phyloP scores from a whole-genome alignment of 1,140 invertebrate species.

The Anagrus nilaparvatae region DNA sequence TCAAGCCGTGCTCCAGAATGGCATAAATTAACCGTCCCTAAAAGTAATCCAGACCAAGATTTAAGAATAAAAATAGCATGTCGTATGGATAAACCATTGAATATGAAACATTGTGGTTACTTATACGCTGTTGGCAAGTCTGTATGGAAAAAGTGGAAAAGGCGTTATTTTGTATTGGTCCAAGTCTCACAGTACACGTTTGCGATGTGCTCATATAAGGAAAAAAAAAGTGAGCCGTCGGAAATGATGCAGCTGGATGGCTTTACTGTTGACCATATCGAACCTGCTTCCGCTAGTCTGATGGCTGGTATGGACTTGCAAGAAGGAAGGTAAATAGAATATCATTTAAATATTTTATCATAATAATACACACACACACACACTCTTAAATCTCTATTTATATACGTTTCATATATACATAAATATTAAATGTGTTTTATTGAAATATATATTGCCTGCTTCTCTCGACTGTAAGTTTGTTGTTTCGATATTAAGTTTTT shows the following conservation, averaged over 20 bases:
- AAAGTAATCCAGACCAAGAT: constrained; percentile 91
- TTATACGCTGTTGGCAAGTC: constrained; percentile 91
- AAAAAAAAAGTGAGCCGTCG: constrained; percentile 97
- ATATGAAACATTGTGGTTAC: constrained; percentile 94
- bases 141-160: constrained; percentile 99
- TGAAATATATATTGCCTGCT: too few relatives aligned
- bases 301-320: constrained; percentile 73
- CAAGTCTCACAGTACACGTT: constrained; percentile 99
- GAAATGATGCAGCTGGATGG: constrained; percentile 99
- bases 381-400: too few relatives aligned
- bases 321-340: constrained; percentile 33
- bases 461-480: background rate
- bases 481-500: background rate
- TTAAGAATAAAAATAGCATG: constrained; percentile 95
- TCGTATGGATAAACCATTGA: constrained; percentile 96
- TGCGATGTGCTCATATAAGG: constrained; percentile 98
- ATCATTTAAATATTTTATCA: background rate
- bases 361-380: too few relatives aligned
- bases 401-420: too few relatives aligned
- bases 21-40: constrained; percentile 94
- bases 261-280: constrained; percentile 98
- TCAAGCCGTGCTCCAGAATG: constrained; percentile 92
- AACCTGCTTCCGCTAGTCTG: constrained; percentile 78
- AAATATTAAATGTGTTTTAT: too few relatives aligned
- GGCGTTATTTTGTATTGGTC: constrained; percentile 94